Evolutionary conservation across 2,797 vertebrate genomes (phyloP), one percentile per base, ranked within the genome.

Genomic region (Sparidentex hasta): DNA sequence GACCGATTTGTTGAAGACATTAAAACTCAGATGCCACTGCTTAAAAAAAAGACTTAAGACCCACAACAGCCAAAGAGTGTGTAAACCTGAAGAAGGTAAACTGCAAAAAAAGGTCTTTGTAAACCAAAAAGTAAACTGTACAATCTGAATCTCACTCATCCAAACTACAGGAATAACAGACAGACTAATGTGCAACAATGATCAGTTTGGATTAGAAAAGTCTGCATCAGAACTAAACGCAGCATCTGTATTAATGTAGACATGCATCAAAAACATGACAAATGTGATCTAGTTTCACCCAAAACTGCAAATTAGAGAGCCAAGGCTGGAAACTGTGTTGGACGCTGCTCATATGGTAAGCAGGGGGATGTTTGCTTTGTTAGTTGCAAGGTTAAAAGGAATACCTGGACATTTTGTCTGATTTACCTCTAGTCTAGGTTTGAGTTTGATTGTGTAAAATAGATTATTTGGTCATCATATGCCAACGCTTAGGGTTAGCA

Each of bases 11-110:
- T 8, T 8, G 48, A 54, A 47, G 20, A 23, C 57, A 13, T 11
- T 27, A n/a, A 66, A 47, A 78, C 17, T 54, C 74, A 62, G 27
- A 33, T 38, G 44, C 20, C 52, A 69, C 65, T 14, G 65, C 61
- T 51, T 54, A 18, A 20, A n/a, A 78, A 46, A 20, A 51, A 51
- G 8, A 20, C 52, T 58, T 11, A 6, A 23, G 2, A 68, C 11
- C 43, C 29, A 16, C 14, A 18, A 18, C 12, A 38, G 25, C 47
- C 7, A 23, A 8, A 27, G 62, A 43, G 29, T 21, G 62, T 66
- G 61, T 50, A n/a, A 81, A 76, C 16, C 54, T 44, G 14, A 48
- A 38, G 20, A 47, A 18, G 41, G 38, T 44, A 5, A 61, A 67
- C 52, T 12, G 20, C 8, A 18, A 27, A 25, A 56, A 33, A 50